Base-by-base conservation (phyloP, 1,140 invertebrate genomes). In the Lamellibrachia luymesi region DNA sequence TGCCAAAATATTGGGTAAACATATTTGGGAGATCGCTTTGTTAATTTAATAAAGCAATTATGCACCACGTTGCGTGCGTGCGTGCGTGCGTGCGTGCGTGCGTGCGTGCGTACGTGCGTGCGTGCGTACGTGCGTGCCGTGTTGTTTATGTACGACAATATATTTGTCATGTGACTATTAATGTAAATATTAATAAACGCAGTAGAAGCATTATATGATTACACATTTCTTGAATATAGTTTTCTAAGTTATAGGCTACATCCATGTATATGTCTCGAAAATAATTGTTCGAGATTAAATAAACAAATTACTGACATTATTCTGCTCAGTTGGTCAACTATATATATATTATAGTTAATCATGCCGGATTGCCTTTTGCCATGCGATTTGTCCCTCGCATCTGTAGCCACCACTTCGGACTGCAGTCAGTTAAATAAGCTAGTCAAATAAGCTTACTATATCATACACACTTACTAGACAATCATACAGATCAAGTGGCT, bases 31-130 rank as follows among this genome's bases (percentile, higher is more conserved):
- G 38, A 38, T 38, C 38, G 38, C 38, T 38, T 38, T 38, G 38
- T 38, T 38, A 38, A 38, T 38, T 38, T 38, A 38, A 38, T 38
- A 38, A 38, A 38, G 38, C 38, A 38, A 38, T 38, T 38, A 38
- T 38, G 38, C 38, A 38, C 38, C 38, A 38, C 38, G 38, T 38
- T 92, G 92, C 52, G 92, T 92, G 92, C 51, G 92, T 92, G 92
- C 52, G 92, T 92, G 92, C 52, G 27, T 92, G 92, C 4, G 56
- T 27, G 38, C 38, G 51, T 64, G 27, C 27, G 25, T 52, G 92
- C 92, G 92, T 92, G 52, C 17, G 50, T 92, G 50, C 51, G 64
- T 50, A 92, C 90, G 92, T 93, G 56, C 38, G 38, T 38, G 1
- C 38, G 38, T 38, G 38, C 38, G 38, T 38, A 38, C 38, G 38